phyloP scores from a whole-genome alignment of 2,113 vertebrate genomes.

The Nannobrachium achirus region DNA sequence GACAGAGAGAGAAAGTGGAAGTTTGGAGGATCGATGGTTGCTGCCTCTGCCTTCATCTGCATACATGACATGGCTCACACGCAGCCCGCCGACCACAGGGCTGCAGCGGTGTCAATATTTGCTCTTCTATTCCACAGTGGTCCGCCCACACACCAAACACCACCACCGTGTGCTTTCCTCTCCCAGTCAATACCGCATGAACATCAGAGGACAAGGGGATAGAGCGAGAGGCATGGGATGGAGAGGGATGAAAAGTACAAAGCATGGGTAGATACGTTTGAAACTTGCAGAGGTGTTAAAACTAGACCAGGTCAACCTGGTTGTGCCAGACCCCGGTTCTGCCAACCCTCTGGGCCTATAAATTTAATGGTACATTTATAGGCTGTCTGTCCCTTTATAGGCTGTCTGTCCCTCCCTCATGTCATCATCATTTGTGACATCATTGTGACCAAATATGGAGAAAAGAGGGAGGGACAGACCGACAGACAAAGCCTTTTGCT shows the following conservation, averaged over 20 bases:
- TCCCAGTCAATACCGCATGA: conserved; percentile 13
- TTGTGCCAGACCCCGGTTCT: too few species aligned
- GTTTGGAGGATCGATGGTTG: conserved; percentile 36
- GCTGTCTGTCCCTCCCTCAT: too few species aligned
- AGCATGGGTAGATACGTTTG: neutral
- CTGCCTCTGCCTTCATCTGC: conserved; percentile 51
- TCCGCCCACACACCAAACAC: conserved; percentile 49
- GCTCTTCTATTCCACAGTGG: conserved; percentile 43
- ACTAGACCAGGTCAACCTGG: too few species aligned
- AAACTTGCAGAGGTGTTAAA: neutral
- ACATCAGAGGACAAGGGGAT: conserved; percentile 19
- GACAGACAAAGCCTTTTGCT: too few species aligned
- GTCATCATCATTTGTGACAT: too few species aligned
- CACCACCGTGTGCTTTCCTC: conserved; percentile 20
- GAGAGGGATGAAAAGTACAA: conserved; percentile 23
- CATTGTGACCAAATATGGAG: too few species aligned
- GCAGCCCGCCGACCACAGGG: conserved; percentile 17
- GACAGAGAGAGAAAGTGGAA: conserved; percentile 31
- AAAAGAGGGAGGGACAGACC: too few species aligned
- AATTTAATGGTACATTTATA: too few species aligned
- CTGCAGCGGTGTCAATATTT: conserved; percentile 45
- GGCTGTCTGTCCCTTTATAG: too few species aligned
- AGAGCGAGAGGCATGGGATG: conserved; percentile 16
- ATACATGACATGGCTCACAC: conserved; percentile 38
- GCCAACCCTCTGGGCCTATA: too few species aligned